Base-by-base conservation (phyloP, 2,797 vertebrate species). In the Peromyscus aztecus region DNA sequence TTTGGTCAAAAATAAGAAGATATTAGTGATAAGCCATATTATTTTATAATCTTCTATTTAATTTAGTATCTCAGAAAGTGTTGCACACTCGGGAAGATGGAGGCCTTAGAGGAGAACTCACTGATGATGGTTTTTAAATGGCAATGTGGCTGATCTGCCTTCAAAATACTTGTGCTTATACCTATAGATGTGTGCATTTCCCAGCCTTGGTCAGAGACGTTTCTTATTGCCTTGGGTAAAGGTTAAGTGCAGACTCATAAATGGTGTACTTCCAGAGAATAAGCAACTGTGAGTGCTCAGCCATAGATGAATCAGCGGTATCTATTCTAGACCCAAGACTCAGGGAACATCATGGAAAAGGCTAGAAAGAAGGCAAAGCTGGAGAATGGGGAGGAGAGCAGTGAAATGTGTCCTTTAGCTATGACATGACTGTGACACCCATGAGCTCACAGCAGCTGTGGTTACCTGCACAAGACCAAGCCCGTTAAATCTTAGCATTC, bases 1-100 rank as follows among this genome's bases (percentile, higher is more conserved):
- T 86, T 76, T 86, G 90, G 43, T 90, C 49, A 96, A 71, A 88
- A 97, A 77, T 81, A 80, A 49, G 5, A 91, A 43, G 24, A 78
- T 85, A 59, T 96, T 83, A 77, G 52, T 69, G 3, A 55, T 52
- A 89, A 86, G 55, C 3, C 10, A 57, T 80, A 67, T 65, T 21
- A 71, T 88, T 94, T 69, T 31, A 65, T 55, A 63, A 31, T 69
- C 13, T 67, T 43, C 43, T 13, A 88, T 84, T 83, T 73, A 55
- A 92, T 88, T 90, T 40, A 96, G 24, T 89, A 89, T n/a, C 37
- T 12, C 11, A 88, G 78, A 59, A 59, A 77, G 14, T 29, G 14
- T 85, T 77, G 69, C n/a, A 34, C 49, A 43, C 4, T 24, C 46
- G 8, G 24, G 7, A 55, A 57, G 49, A 21, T 55, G 37, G 23